phyloP scores from a whole-genome alignment of 1,140 invertebrate genomes.

The Andrena cerasifolii region DNA sequence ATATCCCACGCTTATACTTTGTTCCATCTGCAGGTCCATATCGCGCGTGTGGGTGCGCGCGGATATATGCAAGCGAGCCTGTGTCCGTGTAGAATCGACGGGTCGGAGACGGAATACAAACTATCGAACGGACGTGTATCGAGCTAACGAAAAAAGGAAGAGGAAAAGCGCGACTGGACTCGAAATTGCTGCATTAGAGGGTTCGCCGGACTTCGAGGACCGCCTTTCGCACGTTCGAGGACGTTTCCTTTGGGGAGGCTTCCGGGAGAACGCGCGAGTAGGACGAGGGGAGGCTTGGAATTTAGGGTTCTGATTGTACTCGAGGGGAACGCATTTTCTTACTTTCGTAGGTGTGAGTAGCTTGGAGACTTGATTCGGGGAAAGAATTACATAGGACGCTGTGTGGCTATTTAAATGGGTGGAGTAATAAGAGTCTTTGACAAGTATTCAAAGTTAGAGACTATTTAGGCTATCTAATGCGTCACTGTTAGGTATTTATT shows the following conservation, averaged over 20 bases:
- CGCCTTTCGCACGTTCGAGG: no score
- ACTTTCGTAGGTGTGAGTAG: no score
- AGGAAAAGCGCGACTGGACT: conserved; percentile 10
- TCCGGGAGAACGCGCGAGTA: background rate
- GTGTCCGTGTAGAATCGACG: background rate
- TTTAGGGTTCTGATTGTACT: no score
- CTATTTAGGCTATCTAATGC: no score
- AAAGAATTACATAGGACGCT: no score
- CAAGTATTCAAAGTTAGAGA: no score
- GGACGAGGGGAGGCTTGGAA: no score
- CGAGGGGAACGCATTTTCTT: no score
- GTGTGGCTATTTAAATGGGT: no score
- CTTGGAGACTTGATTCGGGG: no score
- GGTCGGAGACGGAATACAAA: conserved; percentile 51
- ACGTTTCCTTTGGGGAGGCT: background rate
- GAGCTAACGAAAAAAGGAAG: conserved; percentile 20
- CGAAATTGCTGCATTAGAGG: conserved; percentile 47
- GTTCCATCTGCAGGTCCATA: conserved; percentile 53
- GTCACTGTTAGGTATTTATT: no score
- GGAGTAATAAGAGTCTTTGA: no score
- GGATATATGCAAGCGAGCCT: background rate
- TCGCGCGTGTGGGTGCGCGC: background rate
- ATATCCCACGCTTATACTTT: conserved; percentile 55
- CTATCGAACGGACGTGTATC: conserved; percentile 4
- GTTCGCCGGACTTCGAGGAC: background rate